Base-by-base conservation (phyloP, 2,888 invertebrate species). In the Endotricha flammealis region DNA sequence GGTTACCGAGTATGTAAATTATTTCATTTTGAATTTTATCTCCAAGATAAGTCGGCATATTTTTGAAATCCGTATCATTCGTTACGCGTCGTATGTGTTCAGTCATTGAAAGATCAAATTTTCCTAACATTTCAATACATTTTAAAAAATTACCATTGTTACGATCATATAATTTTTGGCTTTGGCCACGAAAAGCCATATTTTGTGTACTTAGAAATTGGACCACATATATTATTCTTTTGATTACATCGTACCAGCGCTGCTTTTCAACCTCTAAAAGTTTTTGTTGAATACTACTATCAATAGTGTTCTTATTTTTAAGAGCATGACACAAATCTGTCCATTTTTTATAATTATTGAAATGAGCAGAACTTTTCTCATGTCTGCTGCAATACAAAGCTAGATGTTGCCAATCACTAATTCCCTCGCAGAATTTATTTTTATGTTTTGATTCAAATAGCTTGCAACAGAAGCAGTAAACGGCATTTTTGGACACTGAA, bases 181-280 rank as follows among this genome's bases (percentile, higher is more conserved):
- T 39, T 34, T 36, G 30, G 33, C 37, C 42, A 29, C 39, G 33
- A 36, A 42, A 42, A 39, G 39, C 36, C 31, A 34, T 36, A 39
- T 32, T 39, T 38, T 34, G 38, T 35, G 33, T 39, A 36, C 36
- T 39, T 36, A 42, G 30, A 42, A 42, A 39, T 39, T 38, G 36
- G 39, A 43, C 29, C 35, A 38, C 35, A 38, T 40, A 40, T 38
- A 39, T 32, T 43, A 38, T 43, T 39, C 43, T 43, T 39, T 38
- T 43, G 35, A 39, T 39, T 16, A 16, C 16, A 16, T 16, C 43
- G 35, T 39, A 29, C 37, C 43, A 43, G 32, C 39, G 38, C 38
- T 43, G 37, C 33, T 43, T 43, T 39, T 43, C 31, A 35, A 16
- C 34, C 32, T 38, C 43, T 37, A 39, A 37, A 34, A 37, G 37